Evolutionary conservation across 1,140 invertebrate species (phyloP).

Genomic region (Reticulitermes speratus): DNA sequence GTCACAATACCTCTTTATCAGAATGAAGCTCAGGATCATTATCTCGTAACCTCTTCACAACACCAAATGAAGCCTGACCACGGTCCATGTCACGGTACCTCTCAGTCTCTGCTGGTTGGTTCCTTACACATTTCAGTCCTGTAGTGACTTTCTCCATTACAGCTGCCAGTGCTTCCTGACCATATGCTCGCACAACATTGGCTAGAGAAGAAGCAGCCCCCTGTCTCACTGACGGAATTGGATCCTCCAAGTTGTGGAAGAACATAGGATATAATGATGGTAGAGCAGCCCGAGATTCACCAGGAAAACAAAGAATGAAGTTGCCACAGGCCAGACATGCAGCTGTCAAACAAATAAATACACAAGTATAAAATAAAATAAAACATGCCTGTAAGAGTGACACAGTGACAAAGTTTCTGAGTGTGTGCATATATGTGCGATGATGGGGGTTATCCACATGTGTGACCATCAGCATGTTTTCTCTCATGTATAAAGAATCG

Average conservation of each 20-base stretch:
- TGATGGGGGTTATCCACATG: too few species aligned
- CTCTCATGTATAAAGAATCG: too few species aligned
- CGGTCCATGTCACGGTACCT: conserved; percentile 50
- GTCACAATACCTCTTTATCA: conserved; percentile 46
- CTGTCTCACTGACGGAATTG: conserved; percentile 57
- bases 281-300: conserved; percentile 48
- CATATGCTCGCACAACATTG: conserved; percentile 54
- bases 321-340: conserved; percentile 60
- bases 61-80: conserved; percentile 50
- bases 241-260: conserved; percentile 56
- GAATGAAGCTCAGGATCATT: conserved; percentile 56
- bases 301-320: conserved; percentile 55
- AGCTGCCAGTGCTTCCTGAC: conserved; percentile 42
- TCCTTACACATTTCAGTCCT: conserved; percentile 42
- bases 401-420: too few species aligned
- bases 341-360: conserved; percentile 45
- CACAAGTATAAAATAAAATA: neutral
- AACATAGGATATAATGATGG: conserved; percentile 53
- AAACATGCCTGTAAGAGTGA: neutral
- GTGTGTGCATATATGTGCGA: too few species aligned
- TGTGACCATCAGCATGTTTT: too few species aligned
- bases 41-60: conserved; percentile 52
- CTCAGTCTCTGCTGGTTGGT: conserved; percentile 48
- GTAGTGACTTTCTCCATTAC: conserved; percentile 39
- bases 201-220: conserved; percentile 55